Conservation (phyloP, 2,888 invertebrate species). For the Idaea dimidiata region DNA sequence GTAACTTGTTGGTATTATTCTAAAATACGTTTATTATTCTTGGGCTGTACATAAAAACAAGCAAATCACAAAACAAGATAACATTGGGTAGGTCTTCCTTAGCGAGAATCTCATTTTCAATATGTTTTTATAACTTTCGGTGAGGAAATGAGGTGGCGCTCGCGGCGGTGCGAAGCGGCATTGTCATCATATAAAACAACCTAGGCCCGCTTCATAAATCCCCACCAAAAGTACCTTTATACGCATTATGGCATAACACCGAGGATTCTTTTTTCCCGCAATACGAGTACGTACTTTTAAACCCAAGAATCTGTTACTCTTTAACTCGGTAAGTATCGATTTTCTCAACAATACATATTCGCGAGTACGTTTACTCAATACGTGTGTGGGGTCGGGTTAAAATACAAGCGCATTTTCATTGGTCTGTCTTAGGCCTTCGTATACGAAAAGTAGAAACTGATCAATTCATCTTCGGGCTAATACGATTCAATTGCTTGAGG, state of each 20-base stretch:
- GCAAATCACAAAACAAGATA: constrained; percentile 79
- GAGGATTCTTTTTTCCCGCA: constrained; percentile 53
- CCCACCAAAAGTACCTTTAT: constrained; percentile 75
- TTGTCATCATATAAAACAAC: constrained; percentile 80
- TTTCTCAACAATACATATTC: constrained; percentile 19
- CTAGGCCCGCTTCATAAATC: constrained; percentile 76
- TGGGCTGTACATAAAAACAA: constrained; percentile 69
- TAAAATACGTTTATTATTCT: constrained; percentile 66
- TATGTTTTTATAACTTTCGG: constrained; percentile 81
- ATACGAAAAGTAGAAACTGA: no score
- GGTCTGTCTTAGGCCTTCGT: no score
- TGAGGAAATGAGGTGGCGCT: constrained; percentile 79
- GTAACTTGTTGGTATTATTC: constrained; percentile 44
- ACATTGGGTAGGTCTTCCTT: constrained; percentile 71
- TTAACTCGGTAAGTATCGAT: constrained; percentile 47
- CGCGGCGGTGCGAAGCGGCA: constrained; percentile 62
- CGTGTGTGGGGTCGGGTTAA: constrained; percentile 3
- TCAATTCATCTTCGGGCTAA: no score
- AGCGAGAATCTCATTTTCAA: constrained; percentile 79
- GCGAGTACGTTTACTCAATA: not conserved
- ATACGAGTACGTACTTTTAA: constrained; percentile 56
- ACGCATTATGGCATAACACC: constrained; percentile 76
- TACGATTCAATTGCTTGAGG: no score
- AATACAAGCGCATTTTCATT: not conserved
- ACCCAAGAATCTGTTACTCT: constrained; percentile 55